phyloP scores from a whole-genome alignment of 1,140 invertebrate genomes.

The Brachionus paranguensis region DNA sequence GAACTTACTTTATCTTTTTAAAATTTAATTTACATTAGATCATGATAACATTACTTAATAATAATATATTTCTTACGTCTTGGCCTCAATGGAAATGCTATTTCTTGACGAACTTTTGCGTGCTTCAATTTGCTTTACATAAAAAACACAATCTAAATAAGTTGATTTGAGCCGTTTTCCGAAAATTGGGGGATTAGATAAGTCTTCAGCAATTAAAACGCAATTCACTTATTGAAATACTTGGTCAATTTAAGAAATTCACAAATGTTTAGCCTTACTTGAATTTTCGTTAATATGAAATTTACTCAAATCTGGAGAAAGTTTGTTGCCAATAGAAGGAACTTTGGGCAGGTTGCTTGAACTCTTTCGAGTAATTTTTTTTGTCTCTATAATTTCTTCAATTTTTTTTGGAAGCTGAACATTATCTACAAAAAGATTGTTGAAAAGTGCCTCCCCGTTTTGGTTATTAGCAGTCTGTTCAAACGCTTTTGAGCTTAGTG shows the following conservation, averaged over 20 bases:
- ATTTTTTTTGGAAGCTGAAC: not conserved
- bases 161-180: conserved; percentile 1
- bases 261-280: not conserved
- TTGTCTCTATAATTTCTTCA: not conserved
- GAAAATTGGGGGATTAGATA: not conserved
- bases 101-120: not conserved
- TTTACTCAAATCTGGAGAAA: not conserved
- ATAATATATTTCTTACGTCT: conserved; percentile 8
- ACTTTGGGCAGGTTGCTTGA: not conserved
- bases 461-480: not conserved
- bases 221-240: not conserved
- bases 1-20: conserved; percentile 5
- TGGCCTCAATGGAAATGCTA: conserved; percentile 1
- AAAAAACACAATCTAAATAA: not conserved
- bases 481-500: not conserved
- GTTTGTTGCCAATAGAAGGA: not conserved
- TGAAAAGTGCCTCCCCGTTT: not conserved
- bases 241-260: not conserved
- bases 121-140: not conserved
- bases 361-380: not conserved
- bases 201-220: conserved; percentile 29
- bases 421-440: not conserved
- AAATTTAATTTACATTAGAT: not conserved
- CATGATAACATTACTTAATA: not conserved
- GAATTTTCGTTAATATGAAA: conserved; percentile 31